Evolutionary conservation across 2,888 invertebrate species (phyloP).

Genomic region (Macrophya annulata): DNA sequence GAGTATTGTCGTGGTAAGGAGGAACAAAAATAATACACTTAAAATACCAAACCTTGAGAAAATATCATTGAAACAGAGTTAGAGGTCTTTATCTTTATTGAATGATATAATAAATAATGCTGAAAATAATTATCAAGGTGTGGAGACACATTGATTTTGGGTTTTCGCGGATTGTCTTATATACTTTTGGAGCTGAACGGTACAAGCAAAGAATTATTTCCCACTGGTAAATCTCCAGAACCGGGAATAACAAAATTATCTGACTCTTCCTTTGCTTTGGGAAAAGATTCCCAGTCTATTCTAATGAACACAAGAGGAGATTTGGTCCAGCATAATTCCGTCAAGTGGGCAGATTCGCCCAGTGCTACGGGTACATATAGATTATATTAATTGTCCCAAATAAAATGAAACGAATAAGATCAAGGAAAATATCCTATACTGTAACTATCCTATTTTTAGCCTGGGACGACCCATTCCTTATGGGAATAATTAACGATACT

Average conservation of each 20-base stretch:
- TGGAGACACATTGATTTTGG: slow-evolving; percentile 74
- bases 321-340: slow-evolving; percentile 86
- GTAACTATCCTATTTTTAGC: slow-evolving; percentile 79
- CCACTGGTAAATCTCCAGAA: slow-evolving; percentile 91
- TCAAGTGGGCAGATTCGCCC: slow-evolving; percentile 91
- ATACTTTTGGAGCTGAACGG: slow-evolving; percentile 80
- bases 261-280: slow-evolving; percentile 89
- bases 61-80: slow-evolving; percentile 26
- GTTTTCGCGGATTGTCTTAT: slow-evolving; percentile 76
- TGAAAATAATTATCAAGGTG: slow-evolving; percentile 67
- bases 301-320: slow-evolving; percentile 89
- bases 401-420: neutral
- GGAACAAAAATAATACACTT: slow-evolving; percentile 85
- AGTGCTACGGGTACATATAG: slow-evolving; percentile 83
- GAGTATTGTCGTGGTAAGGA: slow-evolving; percentile 77
- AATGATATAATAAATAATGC: neutral
- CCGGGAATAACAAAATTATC: slow-evolving; percentile 91
- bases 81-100: neutral
- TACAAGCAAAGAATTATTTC: slow-evolving; percentile 91
- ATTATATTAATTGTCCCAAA: neutral
- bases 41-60: slow-evolving; percentile 9
- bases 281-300: slow-evolving; percentile 93
- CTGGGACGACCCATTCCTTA: slow-evolving; percentile 96
- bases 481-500: slow-evolving; percentile 91
- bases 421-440: neutral